phyloP scores from a whole-genome alignment of 2,797 vertebrate genomes.

The Cyclura pinguis region DNA sequence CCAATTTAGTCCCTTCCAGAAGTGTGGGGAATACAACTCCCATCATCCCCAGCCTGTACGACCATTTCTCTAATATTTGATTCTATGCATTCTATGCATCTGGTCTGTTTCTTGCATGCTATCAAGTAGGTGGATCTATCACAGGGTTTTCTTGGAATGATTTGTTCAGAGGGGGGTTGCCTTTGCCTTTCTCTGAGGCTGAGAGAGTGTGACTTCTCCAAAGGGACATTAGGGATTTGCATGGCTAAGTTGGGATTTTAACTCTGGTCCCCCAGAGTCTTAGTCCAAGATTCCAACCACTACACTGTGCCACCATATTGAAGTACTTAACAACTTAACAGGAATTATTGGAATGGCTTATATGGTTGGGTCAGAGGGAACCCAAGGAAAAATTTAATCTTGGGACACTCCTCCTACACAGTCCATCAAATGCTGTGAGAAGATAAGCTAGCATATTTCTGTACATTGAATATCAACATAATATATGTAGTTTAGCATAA shows the following conservation, averaged over 20 bases:
- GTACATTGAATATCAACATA: neutral
- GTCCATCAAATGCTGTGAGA: neutral
- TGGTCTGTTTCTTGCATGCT: too few relatives aligned
- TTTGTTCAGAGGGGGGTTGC: too few relatives aligned
- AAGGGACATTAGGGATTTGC: too few relatives aligned
- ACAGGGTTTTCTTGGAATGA: too few relatives aligned
- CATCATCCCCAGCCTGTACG: neutral
- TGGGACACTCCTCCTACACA: neutral
- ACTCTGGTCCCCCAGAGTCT: too few relatives aligned
- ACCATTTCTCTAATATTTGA: neutral
- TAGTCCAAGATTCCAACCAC: too few relatives aligned
- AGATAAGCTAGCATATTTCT: neutral
- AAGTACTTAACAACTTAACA: neutral
- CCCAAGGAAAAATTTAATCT: neutral
- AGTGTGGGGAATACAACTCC: neutral
- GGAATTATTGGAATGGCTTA: neutral
- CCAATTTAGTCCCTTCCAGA: neutral
- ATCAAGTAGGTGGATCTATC: too few relatives aligned
- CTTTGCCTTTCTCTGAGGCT: too few relatives aligned
- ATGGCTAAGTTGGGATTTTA: too few relatives aligned
- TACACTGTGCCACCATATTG: too few relatives aligned
- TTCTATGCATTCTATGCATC: too few relatives aligned
- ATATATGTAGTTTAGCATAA: neutral
- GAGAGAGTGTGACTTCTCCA: too few relatives aligned
- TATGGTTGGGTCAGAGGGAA: neutral